These are phyloP conservation scores for Drosophila melanogaster DNA, from an alignment of 1,140 invertebrate species.

Conservation along the genomic window DNA sequence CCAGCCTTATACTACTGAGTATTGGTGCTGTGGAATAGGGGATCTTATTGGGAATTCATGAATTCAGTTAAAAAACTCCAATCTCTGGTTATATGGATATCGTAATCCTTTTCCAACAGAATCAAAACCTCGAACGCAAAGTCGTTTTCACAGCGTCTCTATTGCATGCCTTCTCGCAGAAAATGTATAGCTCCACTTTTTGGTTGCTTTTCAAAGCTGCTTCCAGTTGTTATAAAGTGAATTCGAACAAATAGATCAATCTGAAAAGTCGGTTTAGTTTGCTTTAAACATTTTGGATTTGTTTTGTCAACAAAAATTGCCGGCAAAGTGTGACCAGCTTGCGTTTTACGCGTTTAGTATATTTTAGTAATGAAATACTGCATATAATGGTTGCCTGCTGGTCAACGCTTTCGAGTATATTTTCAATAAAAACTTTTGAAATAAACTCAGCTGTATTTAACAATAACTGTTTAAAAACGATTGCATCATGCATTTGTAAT, in stretches of 20 bases:
- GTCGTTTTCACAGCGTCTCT: constrained; percentile 13
- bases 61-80: constrained; percentile 6
- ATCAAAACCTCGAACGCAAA: constrained; percentile 29
- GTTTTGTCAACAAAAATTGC: constrained; percentile 20
- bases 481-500: too few relatives aligned
- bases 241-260: constrained; percentile 5
- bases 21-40: constrained; percentile 34
- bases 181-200: constrained; percentile 18
- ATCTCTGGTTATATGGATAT: background rate
- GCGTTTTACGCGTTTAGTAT: background rate
- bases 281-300: constrained; percentile 11
- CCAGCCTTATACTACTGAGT: constrained; percentile 26
- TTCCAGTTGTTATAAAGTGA: constrained; percentile 15
- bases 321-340: background rate
- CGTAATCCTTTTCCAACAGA: constrained; percentile 8
- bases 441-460: too few relatives aligned
- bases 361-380: background rate
- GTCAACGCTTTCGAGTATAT: too few relatives aligned
- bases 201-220: constrained; percentile 1
- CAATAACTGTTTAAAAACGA: too few relatives aligned
- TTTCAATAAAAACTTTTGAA: too few relatives aligned
- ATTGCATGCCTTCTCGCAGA: constrained; percentile 17
- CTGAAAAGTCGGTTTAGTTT: constrained; percentile 1
- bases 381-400: background rate
- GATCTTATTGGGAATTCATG: too few relatives aligned